Evolutionary conservation across 2,888 invertebrate species (phyloP), one percentile per base, ranked within the genome.

Genomic region (Dione juno): DNA sequence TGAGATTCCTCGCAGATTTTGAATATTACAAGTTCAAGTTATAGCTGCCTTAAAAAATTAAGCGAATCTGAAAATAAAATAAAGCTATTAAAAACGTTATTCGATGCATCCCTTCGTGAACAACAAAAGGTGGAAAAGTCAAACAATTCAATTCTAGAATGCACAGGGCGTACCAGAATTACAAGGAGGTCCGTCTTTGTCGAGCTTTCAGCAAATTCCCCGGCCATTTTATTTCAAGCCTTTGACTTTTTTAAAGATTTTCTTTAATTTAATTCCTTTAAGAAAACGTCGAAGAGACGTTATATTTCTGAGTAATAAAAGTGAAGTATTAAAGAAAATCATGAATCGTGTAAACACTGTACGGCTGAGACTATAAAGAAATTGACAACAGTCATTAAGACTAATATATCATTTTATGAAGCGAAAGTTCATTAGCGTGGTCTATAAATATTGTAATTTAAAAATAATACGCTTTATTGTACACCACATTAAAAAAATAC

Each of bases 71-170:
- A 8, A 59, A 43, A 21, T 43, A 43, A 43, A 14, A 28, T 28
- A n/a, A 43, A 43, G 3, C 28, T 2, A 45, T 43, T 59, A 45
- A 45, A n/a, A 43, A 43, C 43, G 59, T 54, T 43, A 61, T 61
- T 21, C 41, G 28, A 40, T 37, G 50, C 50, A 37, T 45, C 50
- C 50, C 48, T 37, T 28, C 10, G 50, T 50, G 19, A 48, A 19
- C 48, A 16, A 64, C 63, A 64, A 64, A 64, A 64, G 63, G 63
- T 64, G 35, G 50, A 48, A 50, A 64, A 64, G 50, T 64, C 63
- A 64, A 64, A 64, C 37, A 64, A 64, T 64, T 64, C 63, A 50
- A 64, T 64, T 50, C 50, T 37, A 64, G 37, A 64, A 64, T 40
- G 37, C 37, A 50, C 63, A 50, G 50, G 14, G 63, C 16, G 50